phyloP scores from a whole-genome alignment of 1,140 invertebrate species.

The Pristionchus pacificus region DNA sequence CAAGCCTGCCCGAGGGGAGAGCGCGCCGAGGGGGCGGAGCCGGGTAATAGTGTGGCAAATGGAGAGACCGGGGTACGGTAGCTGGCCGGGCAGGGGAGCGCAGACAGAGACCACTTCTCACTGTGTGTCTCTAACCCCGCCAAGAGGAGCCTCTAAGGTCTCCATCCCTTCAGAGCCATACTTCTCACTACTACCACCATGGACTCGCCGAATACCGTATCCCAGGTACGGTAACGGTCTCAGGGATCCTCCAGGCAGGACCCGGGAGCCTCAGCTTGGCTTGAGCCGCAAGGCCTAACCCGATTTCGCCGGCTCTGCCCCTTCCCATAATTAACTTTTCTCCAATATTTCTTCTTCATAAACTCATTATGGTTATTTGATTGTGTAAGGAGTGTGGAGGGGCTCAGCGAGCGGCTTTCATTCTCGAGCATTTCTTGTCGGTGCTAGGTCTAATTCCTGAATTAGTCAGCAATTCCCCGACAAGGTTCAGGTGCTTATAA shows the following conservation, averaged over 20 bases:
- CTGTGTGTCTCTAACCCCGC: no score
- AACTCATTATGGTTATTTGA: slow-evolving; percentile 39
- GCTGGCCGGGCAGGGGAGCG: not conserved
- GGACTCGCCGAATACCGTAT: no score
- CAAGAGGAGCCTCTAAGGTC: no score
- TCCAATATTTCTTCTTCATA: slow-evolving; percentile 37
- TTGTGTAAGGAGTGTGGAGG: slow-evolving; percentile 21
- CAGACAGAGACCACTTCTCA: no score
- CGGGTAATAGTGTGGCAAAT: not conserved
- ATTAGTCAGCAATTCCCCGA: no score
- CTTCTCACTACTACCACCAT: no score
- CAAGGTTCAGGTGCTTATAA: no score
- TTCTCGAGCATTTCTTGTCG: no score
- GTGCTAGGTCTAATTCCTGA: no score
- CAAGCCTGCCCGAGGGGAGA: not conserved
- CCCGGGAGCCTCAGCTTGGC: not conserved
- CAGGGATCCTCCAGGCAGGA: not conserved
- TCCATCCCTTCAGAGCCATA: no score
- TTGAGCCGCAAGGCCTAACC: slow-evolving; percentile 12
- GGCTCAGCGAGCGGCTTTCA: slow-evolving; percentile 9
- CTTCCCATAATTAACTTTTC: slow-evolving; percentile 35
- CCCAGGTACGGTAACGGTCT: not conserved
- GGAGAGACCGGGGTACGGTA: not conserved
- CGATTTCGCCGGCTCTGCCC: slow-evolving; percentile 21
- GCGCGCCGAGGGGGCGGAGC: not conserved